Evolutionary conservation across 2,797 vertebrate species (phyloP).

Genomic region (Chelon auratus): DNA sequence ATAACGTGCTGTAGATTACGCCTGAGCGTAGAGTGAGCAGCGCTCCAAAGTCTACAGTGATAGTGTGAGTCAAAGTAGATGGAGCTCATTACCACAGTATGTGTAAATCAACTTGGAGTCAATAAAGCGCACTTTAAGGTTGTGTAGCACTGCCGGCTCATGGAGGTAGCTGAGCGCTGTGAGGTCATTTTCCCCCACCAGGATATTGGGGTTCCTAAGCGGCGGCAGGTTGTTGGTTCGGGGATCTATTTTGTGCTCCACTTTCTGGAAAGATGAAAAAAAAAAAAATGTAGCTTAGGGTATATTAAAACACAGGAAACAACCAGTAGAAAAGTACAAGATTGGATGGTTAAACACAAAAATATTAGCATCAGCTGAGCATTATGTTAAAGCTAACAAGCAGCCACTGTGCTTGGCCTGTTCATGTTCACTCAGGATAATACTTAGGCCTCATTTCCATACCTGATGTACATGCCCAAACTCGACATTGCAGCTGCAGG

Average conservation of each 20-base stretch:
- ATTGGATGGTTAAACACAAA: neutral
- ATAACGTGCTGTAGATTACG: slow-evolving; percentile 49
- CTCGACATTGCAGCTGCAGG: slow-evolving; percentile 64
- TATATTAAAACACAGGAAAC: neutral
- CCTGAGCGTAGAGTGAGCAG: slow-evolving; percentile 48
- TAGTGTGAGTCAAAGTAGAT: slow-evolving; percentile 62
- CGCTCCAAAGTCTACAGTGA: slow-evolving; percentile 82
- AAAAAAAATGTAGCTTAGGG: neutral
- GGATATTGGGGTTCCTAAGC: slow-evolving; percentile 94
- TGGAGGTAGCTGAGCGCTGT: slow-evolving; percentile 97
- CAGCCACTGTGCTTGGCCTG: slow-evolving; percentile 22
- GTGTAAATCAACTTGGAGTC: slow-evolving; percentile 98
- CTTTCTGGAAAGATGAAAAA: slow-evolving; percentile 81
- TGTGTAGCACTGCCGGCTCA: slow-evolving; percentile 96
- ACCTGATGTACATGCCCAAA: slow-evolving; percentile 69
- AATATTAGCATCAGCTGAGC: neutral
- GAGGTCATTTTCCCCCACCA: slow-evolving; percentile 97
- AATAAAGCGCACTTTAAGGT: slow-evolving; percentile 95
- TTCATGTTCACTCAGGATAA: slow-evolving; percentile 62
- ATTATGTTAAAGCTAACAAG: slow-evolving; percentile 11
- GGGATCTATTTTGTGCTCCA: slow-evolving; percentile 88
- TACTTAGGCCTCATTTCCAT: slow-evolving; percentile 62
- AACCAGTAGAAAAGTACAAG: neutral
- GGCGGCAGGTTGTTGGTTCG: slow-evolving; percentile 87
- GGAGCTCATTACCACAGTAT: slow-evolving; percentile 92